Conservation (phyloP, 2,888 invertebrate species). For the Lepetodrilus schrolli region DNA sequence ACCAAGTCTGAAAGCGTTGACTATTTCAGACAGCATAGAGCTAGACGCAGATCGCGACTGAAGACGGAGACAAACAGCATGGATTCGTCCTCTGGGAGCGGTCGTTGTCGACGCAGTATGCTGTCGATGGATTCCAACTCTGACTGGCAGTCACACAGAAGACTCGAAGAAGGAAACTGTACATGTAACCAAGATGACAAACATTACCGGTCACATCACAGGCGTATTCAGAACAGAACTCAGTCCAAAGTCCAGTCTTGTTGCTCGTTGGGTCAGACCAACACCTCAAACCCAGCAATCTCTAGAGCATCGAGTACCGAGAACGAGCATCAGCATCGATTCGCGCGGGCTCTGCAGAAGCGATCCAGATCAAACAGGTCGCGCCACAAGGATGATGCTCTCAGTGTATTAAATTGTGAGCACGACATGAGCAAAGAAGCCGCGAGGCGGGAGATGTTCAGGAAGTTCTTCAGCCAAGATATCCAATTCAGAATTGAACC, state of each 20-base stretch:
- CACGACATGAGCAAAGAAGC: not conserved
- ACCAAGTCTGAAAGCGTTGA: slow-evolving; percentile 8
- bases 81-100: slow-evolving; percentile 15
- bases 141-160: no score
- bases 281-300: not conserved
- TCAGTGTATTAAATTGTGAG: not conserved
- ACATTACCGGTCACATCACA: not conserved
- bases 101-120: not conserved
- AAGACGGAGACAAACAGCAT: not conserved
- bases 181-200: not conserved
- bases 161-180: no score
- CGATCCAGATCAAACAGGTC: slow-evolving; percentile 3
- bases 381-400: not conserved
- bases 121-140: not conserved
- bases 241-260: not conserved
- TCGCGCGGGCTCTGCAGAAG: not conserved
- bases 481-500: slow-evolving; percentile 32
- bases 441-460: slow-evolving; percentile 35
- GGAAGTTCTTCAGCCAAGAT: slow-evolving; percentile 41
- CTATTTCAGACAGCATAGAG: not conserved
- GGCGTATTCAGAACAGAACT: not conserved
- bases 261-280: not conserved
- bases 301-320: slow-evolving; percentile 28
- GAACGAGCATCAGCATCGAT: slow-evolving; percentile 24
- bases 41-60: not conserved